Percentiles rank a stretch among this genome's conserved stretches.
phyloP scores from a whole-genome alignment of 2,797 vertebrate species.

The Catamblyrhynchus diadema region DNA sequence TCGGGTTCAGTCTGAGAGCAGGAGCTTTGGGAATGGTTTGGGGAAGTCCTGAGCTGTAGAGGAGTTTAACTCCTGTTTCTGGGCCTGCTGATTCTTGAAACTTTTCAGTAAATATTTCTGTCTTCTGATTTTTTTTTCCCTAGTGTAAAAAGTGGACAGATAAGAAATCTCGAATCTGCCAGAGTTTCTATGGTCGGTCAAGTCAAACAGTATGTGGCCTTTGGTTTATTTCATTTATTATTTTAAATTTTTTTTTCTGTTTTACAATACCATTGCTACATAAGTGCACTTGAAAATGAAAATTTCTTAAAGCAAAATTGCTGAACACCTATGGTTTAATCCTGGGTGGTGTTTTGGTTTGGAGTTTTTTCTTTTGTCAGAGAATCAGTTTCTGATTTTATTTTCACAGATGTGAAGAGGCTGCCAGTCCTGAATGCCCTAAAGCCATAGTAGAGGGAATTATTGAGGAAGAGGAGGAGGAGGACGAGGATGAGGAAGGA shows the following conservation, averaged over 20 bases:
- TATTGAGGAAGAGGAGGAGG: slow-evolving; percentile 91
- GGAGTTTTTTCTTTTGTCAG: background rate
- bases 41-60: background rate
- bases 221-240: background rate
- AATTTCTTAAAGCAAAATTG: background rate
- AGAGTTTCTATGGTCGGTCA: slow-evolving; percentile 98
- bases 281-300: background rate
- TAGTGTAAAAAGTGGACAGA: slow-evolving; percentile 98
- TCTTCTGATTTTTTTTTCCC: background rate
- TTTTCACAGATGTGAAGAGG: slow-evolving; percentile 86
- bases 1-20: background rate
- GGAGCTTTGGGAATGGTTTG: background rate
- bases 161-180: slow-evolving; percentile 94
- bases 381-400: background rate
- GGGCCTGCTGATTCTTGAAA: background rate
- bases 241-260: background rate
- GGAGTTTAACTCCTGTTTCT: background rate
- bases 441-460: slow-evolving; percentile 91
- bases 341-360: background rate
- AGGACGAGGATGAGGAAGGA: slow-evolving; percentile 79
- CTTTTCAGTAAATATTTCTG: background rate
- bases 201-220: slow-evolving; percentile 83
- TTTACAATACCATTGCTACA: background rate
- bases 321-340: background rate
- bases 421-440: slow-evolving; percentile 83